These are phyloP conservation scores for Galerucella pusilla DNA, from an alignment of 2,888 invertebrate species.

Conservation along the genomic window DNA sequence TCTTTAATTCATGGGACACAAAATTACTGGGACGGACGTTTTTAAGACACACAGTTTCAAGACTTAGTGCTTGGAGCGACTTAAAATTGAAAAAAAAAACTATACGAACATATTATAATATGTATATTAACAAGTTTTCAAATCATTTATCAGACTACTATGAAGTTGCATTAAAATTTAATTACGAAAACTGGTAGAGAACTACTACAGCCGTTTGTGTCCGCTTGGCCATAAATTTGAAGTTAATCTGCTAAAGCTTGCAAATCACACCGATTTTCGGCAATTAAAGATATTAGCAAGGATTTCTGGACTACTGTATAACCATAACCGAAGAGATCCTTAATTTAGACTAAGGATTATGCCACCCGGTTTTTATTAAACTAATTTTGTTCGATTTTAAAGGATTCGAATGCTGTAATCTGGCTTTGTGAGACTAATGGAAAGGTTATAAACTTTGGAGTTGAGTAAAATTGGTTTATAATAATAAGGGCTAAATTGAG, in stretches of 20 bases:
- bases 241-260: constrained; percentile 43
- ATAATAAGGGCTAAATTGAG: background rate
- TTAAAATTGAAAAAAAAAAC: too few species aligned
- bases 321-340: constrained; percentile 37
- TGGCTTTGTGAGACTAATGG: background rate
- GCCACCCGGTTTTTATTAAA: constrained; percentile 21
- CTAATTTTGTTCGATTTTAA: constrained; percentile 23
- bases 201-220: constrained; percentile 28
- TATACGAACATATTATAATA: too few species aligned
- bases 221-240: constrained; percentile 44
- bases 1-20: too few species aligned
- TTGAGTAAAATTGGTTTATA: constrained; percentile 3
- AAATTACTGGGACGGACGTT: too few species aligned
- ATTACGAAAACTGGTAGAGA: constrained; percentile 8
- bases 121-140: constrained; percentile 14
- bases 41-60: too few species aligned
- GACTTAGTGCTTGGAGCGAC: too few species aligned
- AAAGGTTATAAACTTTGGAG: background rate
- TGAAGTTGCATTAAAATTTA: constrained; percentile 29
- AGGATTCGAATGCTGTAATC: constrained; percentile 14
- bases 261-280: constrained; percentile 45
- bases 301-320: constrained; percentile 38
- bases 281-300: constrained; percentile 48
- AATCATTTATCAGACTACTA: constrained; percentile 13
- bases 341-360: constrained; percentile 39